Evolutionary conservation across 2,888 invertebrate species (phyloP).

Genomic region (Pollenia labialis): DNA sequence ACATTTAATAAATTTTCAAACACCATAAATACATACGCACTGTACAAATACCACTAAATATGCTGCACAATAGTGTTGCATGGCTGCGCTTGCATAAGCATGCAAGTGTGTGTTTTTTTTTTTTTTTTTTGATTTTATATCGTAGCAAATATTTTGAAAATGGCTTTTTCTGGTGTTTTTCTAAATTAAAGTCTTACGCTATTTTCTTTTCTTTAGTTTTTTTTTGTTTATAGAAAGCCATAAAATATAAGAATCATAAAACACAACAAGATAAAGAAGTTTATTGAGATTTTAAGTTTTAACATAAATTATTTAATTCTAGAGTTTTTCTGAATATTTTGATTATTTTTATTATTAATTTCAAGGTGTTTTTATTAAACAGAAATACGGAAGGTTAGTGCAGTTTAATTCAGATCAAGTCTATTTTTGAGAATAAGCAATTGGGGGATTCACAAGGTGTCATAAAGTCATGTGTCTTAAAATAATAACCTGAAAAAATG

Average conservation of each 20-base stretch:
- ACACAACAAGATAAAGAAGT: conserved; percentile 50
- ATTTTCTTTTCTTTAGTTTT: conserved; percentile 2
- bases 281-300: conserved; percentile 61
- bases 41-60: conserved; percentile 59
- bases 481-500: too few species aligned
- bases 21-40: conserved; percentile 64
- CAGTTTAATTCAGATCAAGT: too few species aligned
- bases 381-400: too few species aligned
- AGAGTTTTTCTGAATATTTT: conserved; percentile 14
- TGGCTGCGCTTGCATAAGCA: not conserved
- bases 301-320: conserved; percentile 53
- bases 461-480: too few species aligned
- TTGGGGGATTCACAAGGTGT: too few species aligned
- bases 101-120: not conserved
- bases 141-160: not conserved
- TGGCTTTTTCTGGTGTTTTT: conserved; percentile 38
- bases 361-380: not conserved
- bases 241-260: conserved; percentile 61
- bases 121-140: not conserved
- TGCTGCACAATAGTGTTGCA: conserved; percentile 37
- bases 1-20: conserved; percentile 72
- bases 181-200: conserved; percentile 55
- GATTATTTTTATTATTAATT: not conserved
- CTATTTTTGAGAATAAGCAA: too few species aligned
- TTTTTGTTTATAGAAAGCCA: conserved; percentile 41